phyloP scores from a whole-genome alignment of 2,113 vertebrate genomes.

The Erythrocercus mccallii region DNA sequence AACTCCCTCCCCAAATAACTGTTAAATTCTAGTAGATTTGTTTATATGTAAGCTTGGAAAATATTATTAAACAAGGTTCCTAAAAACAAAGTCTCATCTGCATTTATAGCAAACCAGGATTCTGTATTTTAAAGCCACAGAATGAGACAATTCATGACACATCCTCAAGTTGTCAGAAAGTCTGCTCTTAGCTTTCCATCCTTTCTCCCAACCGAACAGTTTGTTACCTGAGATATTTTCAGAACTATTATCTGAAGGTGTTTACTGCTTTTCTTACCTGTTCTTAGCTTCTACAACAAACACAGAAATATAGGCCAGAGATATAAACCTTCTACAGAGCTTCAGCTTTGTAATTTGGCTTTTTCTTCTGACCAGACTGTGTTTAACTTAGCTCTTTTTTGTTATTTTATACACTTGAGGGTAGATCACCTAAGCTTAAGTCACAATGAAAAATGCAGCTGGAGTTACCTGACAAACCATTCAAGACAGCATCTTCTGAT shows the following conservation, averaged over 20 bases:
- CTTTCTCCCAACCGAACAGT: not conserved
- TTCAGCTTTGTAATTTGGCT: not conserved
- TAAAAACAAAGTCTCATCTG: not conserved
- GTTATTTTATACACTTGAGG: not conserved
- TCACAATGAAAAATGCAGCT: not conserved
- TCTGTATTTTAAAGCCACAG: not conserved
- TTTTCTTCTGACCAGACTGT: not conserved
- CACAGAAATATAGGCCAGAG: not conserved
- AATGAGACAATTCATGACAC: not conserved
- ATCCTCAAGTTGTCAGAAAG: not conserved
- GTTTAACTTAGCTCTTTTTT: not conserved
- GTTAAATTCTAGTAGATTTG: not conserved
- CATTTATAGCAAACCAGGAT: not conserved
- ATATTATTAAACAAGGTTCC: not conserved
- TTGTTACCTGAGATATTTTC: not conserved
- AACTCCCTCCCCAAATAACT: not conserved
- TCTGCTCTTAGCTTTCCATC: not conserved
- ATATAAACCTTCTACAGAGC: not conserved
- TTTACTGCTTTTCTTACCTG: not conserved
- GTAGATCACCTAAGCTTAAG: not conserved
- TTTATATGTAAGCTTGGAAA: not conserved
- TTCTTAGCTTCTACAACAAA: not conserved
- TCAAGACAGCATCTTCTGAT: constrained; percentile 68
- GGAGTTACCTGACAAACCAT: constrained; percentile 75
- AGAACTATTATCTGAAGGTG: not conserved